Evolutionary conservation across 64 coral and sea anemone genomes (phyloP).

Genomic region (Stylophora pistillata): DNA sequence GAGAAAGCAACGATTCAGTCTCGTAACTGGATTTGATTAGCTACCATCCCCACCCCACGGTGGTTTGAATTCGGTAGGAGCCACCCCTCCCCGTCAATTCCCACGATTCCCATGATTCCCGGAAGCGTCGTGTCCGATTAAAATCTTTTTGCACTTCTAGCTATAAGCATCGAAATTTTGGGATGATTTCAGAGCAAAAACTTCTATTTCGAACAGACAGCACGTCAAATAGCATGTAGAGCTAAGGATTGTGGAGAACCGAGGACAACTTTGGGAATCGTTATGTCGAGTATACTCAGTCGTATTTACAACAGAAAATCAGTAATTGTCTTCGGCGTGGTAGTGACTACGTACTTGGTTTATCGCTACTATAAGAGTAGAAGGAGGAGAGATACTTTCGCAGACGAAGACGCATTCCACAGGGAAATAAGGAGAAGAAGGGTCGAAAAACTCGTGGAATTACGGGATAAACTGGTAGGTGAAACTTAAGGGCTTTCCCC

Average conservation of each 20-base stretch:
- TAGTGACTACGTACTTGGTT: constrained; percentile 1
- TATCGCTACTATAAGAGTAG: constrained; percentile 30
- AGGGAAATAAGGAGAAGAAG: constrained; percentile 35
- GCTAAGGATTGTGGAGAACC: background rate
- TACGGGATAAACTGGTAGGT: constrained; percentile 78
- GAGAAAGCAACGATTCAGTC: no score
- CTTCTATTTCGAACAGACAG: background rate
- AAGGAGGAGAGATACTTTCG: constrained; percentile 7
- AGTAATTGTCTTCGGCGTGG: background rate
- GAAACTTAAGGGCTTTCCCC: background rate
- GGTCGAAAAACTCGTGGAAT: constrained; percentile 72
- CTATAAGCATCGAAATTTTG: background rate
- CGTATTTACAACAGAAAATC: background rate
- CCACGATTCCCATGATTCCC: no score
- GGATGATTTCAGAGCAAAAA: background rate
- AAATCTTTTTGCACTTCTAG: no score
- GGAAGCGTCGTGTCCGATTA: no score
- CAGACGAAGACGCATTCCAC: background rate
- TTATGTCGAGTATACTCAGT: constrained; percentile 12
- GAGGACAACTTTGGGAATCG: background rate
- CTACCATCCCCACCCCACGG: no score
- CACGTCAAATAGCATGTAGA: background rate
- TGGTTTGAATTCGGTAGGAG: no score
- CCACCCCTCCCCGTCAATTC: no score
- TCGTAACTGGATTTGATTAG: no score